Percentiles rank a stretch among this genome's conserved stretches.
Conservation (phyloP, 2,888 invertebrate genomes). For the Bellardia pandia region DNA sequence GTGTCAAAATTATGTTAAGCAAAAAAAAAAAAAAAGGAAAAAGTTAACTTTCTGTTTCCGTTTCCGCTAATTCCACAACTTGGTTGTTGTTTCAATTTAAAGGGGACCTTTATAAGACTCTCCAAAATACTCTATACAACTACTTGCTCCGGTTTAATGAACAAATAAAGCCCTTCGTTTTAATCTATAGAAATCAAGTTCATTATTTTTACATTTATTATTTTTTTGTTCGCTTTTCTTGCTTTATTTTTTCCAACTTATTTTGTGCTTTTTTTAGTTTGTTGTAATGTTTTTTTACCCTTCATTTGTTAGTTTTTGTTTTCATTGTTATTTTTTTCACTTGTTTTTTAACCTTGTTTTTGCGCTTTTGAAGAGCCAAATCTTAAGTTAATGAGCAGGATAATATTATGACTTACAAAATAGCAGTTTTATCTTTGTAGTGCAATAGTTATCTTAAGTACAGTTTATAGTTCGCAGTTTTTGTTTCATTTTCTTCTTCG, state of each 20-base stretch:
- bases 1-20: conserved; percentile 29
- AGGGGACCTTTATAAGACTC: not conserved
- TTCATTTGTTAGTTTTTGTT: not conserved
- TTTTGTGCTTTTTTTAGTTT: not conserved
- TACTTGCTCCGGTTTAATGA: not conserved
- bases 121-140: not conserved
- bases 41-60: conserved; percentile 45
- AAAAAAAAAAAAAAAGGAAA: conserved; percentile 48
- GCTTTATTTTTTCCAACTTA: not conserved
- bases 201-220: conserved; percentile 46
- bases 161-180: not conserved
- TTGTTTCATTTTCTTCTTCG: not conserved
- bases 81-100: not conserved
- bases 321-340: not conserved
- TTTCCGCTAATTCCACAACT: conserved; percentile 13
- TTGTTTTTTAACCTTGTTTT: conserved; percentile 1
- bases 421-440: not conserved
- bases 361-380: conserved; percentile 34
- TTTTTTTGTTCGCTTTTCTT: not conserved
- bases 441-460: conserved; percentile 21
- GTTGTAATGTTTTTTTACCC: not conserved
- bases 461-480: conserved; percentile 10
- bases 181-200: conserved; percentile 26
- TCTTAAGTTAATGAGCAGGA: conserved; percentile 51
- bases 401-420: conserved; percentile 33